Evolutionary conservation across 2,113 vertebrate species (phyloP).

Genomic region (Cyanoderma ruficeps): DNA sequence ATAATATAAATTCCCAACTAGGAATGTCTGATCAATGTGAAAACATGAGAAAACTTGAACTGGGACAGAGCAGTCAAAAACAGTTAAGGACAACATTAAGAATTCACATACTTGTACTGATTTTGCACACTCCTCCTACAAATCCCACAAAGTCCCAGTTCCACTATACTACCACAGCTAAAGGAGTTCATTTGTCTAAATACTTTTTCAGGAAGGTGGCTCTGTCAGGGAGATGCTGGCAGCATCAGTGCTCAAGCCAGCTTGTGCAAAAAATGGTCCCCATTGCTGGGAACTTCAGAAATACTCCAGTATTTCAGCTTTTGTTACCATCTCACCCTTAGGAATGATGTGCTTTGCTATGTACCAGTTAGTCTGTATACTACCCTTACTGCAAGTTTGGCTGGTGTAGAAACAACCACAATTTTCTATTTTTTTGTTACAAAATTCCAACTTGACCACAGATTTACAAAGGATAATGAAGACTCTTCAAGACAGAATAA

Average conservation of each 20-base stretch:
- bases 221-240: neutral
- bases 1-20: neutral
- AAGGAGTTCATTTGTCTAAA: neutral
- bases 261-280: neutral
- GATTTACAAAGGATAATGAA: neutral
- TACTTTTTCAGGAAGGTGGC: neutral
- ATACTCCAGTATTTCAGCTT: neutral
- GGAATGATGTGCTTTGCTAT: neutral
- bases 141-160: neutral
- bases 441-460: neutral
- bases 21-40: neutral
- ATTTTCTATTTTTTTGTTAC: neutral
- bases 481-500: neutral
- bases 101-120: neutral
- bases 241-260: neutral
- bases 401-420: neutral
- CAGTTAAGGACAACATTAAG: neutral
- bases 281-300: neutral
- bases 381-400: neutral
- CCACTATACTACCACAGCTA: neutral
- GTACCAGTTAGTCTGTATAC: neutral
- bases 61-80: neutral
- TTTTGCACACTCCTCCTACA: neutral
- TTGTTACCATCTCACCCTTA: neutral
- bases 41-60: neutral